Evolutionary conservation across 2,797 vertebrate genomes (phyloP).

Genomic region (Diceros bicornis): DNA sequence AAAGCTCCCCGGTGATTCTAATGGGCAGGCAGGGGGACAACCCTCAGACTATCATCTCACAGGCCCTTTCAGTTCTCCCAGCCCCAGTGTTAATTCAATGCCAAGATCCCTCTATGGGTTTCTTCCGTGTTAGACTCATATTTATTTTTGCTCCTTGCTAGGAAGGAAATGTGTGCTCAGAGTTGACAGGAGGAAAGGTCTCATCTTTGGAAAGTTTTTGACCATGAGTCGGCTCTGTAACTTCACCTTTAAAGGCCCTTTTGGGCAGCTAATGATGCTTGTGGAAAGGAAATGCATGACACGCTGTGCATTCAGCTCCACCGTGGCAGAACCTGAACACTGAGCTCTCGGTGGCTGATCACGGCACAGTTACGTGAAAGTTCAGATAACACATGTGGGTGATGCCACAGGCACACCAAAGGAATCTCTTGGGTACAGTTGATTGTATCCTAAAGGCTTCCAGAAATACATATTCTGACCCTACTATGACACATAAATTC

Average conservation of each 20-base stretch:
- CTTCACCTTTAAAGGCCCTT: background rate
- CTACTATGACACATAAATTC: background rate
- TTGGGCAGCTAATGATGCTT: background rate
- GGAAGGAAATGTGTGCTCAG: background rate
- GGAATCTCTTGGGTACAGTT: background rate
- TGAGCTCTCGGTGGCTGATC: background rate
- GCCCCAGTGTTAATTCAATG: background rate
- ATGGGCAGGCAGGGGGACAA: background rate
- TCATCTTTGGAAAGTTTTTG: conserved; percentile 46
- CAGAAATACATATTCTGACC: background rate
- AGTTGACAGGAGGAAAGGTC: conserved; percentile 18
- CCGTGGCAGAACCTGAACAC: background rate
- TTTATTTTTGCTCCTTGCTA: background rate
- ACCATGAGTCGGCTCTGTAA: background rate
- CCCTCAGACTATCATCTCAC: background rate
- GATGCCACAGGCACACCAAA: background rate
- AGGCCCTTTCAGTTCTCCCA: background rate
- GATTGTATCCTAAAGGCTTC: conserved; percentile 62
- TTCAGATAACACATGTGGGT: conserved; percentile 16
- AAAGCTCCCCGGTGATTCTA: background rate
- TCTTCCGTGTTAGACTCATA: background rate
- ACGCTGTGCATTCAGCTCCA: background rate
- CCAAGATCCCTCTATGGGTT: background rate
- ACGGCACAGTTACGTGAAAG: background rate
- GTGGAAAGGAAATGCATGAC: background rate